Percentiles rank a stretch among this genome's conserved stretches.
Evolutionary conservation across 2,888 invertebrate species (phyloP).

Genomic region (Andrena marginata): DNA sequence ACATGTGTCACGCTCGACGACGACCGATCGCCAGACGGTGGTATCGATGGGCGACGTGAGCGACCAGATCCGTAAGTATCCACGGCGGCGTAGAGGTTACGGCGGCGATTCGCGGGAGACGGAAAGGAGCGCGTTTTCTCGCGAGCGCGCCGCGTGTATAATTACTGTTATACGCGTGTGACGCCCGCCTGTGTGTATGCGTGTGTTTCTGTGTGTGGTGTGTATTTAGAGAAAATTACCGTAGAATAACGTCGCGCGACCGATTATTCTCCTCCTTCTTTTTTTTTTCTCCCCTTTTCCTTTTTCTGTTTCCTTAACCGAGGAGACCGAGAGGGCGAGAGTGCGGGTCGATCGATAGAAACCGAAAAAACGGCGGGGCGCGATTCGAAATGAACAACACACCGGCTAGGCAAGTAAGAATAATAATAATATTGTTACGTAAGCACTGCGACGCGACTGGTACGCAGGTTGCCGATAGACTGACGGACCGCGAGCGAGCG

Average conservation of each 20-base stretch:
- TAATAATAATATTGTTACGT: conserved; percentile 82
- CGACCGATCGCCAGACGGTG: conserved; percentile 25
- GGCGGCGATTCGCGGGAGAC: conserved; percentile 40
- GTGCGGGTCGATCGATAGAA: conserved; percentile 35
- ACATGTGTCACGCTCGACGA: not conserved
- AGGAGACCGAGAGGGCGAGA: conserved; percentile 32
- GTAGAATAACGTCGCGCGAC: not conserved
- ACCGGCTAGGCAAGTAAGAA: conserved; percentile 74
- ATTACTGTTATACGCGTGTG: not conserved
- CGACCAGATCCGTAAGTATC: conserved; percentile 41
- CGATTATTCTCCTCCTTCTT: not conserved
- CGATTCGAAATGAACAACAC: conserved; percentile 67
- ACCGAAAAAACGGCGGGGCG: conserved; percentile 58
- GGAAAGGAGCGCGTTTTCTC: conserved; percentile 45
- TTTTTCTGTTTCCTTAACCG: not conserved
- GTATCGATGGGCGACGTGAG: conserved; percentile 32
- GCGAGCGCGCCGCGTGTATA: conserved; percentile 41
- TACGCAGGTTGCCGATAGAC: conserved; percentile 85
- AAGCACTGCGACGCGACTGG: conserved; percentile 83
- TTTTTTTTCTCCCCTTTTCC: not conserved
- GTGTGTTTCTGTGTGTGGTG: not conserved
- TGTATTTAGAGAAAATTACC: not conserved
- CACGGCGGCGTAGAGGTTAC: conserved; percentile 41
- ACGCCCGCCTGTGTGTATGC: not conserved
- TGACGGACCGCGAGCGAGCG: conserved; percentile 76